Percentiles rank a stretch among this genome's conserved stretches.
These are phyloP conservation scores for Venturia canescens DNA, from an alignment of 1,140 invertebrate species.

Conservation along the genomic window DNA sequence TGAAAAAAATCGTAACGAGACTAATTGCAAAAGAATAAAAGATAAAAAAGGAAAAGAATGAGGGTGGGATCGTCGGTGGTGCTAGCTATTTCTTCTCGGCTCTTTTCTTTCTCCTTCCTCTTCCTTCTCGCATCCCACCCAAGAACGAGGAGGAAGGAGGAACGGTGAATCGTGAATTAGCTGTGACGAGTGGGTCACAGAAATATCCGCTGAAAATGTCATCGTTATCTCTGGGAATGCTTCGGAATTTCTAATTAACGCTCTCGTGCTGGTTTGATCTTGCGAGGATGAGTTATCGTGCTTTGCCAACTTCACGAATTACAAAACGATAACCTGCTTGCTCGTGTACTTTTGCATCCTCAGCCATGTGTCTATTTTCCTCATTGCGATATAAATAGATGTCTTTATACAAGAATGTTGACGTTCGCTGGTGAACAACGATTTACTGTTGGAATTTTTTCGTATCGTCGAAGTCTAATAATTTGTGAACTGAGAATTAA, in stretches of 20 bases:
- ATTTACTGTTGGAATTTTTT: background rate
- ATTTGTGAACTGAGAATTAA: background rate
- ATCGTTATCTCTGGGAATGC: constrained; percentile 43
- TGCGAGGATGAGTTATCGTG: constrained; percentile 38
- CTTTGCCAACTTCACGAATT: constrained; percentile 11
- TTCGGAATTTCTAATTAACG: constrained; percentile 52
- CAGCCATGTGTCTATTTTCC: background rate
- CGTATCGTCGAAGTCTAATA: background rate
- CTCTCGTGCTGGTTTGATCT: constrained; percentile 36
- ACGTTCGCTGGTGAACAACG: background rate
- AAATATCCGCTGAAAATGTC: constrained; percentile 49
- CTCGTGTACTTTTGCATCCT: background rate
- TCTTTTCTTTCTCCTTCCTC: background rate
- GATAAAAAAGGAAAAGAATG: constrained; percentile 17
- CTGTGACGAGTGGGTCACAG: constrained; percentile 48
- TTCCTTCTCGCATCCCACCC: background rate
- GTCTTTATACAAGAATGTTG: background rate
- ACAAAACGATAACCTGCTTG: constrained; percentile 23
- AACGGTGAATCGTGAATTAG: constrained; percentile 41
- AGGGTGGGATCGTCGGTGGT: constrained; percentile 19
- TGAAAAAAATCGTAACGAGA: constrained; percentile 49
- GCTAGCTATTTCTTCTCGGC: background rate
- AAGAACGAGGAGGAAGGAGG: constrained; percentile 20
- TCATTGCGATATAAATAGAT: background rate
- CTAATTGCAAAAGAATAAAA: constrained; percentile 48